Evolutionary conservation across 2,888 invertebrate genomes (phyloP).

Genomic region (Baccha elongata): DNA sequence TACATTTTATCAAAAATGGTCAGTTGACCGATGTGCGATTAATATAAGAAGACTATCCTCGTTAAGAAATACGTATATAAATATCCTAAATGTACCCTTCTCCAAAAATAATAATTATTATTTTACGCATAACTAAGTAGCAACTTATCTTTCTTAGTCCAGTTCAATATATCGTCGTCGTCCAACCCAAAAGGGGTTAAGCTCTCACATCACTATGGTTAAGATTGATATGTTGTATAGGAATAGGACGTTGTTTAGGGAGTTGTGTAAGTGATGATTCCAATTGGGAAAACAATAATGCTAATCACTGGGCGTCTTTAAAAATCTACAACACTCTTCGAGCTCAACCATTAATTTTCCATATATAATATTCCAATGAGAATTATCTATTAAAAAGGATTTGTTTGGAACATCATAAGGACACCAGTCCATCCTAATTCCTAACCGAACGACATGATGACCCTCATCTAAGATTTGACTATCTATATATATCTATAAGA

Average conservation of each 20-base stretch:
- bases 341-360: constrained; percentile 75
- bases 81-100: constrained; percentile 33
- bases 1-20: constrained; percentile 32
- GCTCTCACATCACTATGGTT: background rate
- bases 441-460: constrained; percentile 52
- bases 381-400: constrained; percentile 76
- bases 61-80: constrained; percentile 6
- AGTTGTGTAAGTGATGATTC: constrained; percentile 59
- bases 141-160: constrained; percentile 74
- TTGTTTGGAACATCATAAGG: constrained; percentile 46
- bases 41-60: constrained; percentile 46
- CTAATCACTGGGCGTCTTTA: constrained; percentile 63
- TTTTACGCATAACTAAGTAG: constrained; percentile 72
- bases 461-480: constrained; percentile 53
- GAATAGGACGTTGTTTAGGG: background rate
- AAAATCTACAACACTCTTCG: constrained; percentile 45
- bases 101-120: constrained; percentile 65
- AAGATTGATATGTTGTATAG: constrained; percentile 23
- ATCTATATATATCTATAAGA: background rate
- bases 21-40: constrained; percentile 71
- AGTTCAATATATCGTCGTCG: constrained; percentile 54
- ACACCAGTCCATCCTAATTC: constrained; percentile 17
- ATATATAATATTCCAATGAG: constrained; percentile 76
- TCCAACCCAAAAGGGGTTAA: constrained; percentile 41
- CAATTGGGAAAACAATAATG: constrained; percentile 71